Evolutionary conservation across 2,797 vertebrate genomes (phyloP), one percentile per base, ranked within the genome.

Genomic region (Danionella dracula): DNA sequence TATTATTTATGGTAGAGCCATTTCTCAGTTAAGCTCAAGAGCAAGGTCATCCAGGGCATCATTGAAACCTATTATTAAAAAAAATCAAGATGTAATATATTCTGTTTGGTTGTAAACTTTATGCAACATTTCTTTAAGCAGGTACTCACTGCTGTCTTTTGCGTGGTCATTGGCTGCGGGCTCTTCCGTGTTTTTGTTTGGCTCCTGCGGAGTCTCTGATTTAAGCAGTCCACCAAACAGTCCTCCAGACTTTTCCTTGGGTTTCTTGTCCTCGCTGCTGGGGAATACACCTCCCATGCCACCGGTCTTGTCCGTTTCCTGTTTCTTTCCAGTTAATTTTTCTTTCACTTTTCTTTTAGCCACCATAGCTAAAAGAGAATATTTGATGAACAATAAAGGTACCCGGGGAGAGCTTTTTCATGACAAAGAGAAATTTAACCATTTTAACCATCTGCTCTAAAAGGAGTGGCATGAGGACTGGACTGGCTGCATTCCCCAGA

Each of bases 281-380:
- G 74, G 64, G 51, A 76, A 70, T 12, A 76, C 56, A 5, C 49
- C 58, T 60, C 68, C 75, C 6, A 73, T 56, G 12, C 75, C 78
- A 10, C 69, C 78, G 8, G 60, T 57, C 13, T 62, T 20, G 4
- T 44, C 20, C 12, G 41, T 19, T 5, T 44, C 16, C 11, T 66
- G 37, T 2, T 31, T 42, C 2, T 56, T 66, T 9, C 62, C 68
- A 42, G 34, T 32, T 0, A 80, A 1, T 1, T 20, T 10, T 4
- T 35, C 65, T 44, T 71, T 81, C 12, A 70, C 70, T 59, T 81
- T 78, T 4, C 4, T 16, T 69, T 81, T 83, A 21, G 75, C 76
- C 0, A 7, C 34, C 1, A n/a, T 1, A 34, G 78, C 79, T 81
- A 53, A 3, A 27, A 17, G 6, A 34, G 8, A 45, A 37, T 19